Evolutionary conservation across 2,113 vertebrate genomes (phyloP).

Genomic region (Phrynosoma platyrhinos): DNA sequence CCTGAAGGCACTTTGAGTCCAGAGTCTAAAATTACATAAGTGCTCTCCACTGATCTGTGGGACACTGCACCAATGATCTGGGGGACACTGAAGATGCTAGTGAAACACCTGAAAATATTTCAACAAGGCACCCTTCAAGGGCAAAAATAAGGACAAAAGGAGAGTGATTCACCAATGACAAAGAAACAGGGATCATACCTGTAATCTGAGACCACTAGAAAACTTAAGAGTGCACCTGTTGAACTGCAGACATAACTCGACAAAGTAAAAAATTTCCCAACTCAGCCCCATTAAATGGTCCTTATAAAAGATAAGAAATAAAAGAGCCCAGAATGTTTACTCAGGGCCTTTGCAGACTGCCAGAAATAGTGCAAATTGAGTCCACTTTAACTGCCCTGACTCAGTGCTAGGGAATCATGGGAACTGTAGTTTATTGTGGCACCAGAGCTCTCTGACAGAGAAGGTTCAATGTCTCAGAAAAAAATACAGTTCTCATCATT

Average conservation of each 20-base stretch:
- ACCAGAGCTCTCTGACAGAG: too few species aligned
- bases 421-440: too few species aligned
- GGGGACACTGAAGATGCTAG: not conserved
- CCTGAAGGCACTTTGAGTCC: not conserved
- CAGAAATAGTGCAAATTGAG: too few species aligned
- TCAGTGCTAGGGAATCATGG: too few species aligned
- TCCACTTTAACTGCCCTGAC: too few species aligned
- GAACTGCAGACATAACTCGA: not conserved
- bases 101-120: not conserved
- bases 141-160: not conserved
- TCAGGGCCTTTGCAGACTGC: not conserved
- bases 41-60: not conserved
- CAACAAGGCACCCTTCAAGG: not conserved
- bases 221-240: not conserved
- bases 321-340: conserved; percentile 55
- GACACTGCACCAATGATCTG: not conserved
- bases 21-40: not conserved
- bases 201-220: not conserved
- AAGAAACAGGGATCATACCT: too few species aligned
- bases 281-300: conserved; percentile 55
- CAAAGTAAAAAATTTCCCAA: conserved; percentile 12
- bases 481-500: too few species aligned
- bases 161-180: not conserved
- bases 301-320: conserved; percentile 65
- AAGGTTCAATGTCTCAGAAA: too few species aligned